Evolutionary conservation across 2,888 invertebrate genomes (phyloP).

Genomic region (Eupelmus urozonus): DNA sequence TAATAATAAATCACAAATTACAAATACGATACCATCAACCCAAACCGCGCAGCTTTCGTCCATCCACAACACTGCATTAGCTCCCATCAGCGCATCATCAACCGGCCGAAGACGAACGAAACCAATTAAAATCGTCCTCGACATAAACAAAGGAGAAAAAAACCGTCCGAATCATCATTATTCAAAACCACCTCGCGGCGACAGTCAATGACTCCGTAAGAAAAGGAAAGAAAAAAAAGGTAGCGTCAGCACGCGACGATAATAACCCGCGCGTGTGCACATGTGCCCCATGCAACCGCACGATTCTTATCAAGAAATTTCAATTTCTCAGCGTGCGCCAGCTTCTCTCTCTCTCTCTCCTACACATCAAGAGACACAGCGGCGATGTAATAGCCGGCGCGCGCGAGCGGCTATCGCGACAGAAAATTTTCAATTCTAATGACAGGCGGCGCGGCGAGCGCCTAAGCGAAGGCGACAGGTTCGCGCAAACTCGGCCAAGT

Average conservation of each 20-base stretch:
- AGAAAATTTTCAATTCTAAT: slow-evolving; percentile 53
- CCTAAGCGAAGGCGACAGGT: slow-evolving; percentile 46
- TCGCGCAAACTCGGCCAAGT: slow-evolving; percentile 51
- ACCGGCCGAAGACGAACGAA: background rate
- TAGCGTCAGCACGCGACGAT: background rate
- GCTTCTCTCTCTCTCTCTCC: no score
- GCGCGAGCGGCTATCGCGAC: background rate
- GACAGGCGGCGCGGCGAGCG: slow-evolving; percentile 9
- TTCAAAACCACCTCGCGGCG: slow-evolving; percentile 29
- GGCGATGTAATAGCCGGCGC: slow-evolving; percentile 11
- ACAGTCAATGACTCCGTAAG: slow-evolving; percentile 29
- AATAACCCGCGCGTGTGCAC: slow-evolving; percentile 3
- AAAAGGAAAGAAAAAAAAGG: slow-evolving; percentile 4
- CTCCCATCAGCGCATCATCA: background rate
- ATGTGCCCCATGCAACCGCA: background rate
- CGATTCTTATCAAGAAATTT: slow-evolving; percentile 48
- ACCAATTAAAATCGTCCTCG: slow-evolving; percentile 42
- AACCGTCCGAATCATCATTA: background rate
- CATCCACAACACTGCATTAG: no score
- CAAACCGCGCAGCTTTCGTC: no score
- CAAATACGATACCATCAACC: no score
- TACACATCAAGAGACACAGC: background rate
- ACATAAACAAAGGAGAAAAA: slow-evolving; percentile 12
- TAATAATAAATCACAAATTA: no score
- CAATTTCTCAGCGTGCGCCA: slow-evolving; percentile 23